Conservation (phyloP, 2,888 invertebrate genomes). For the Brachylomia viminalis region DNA sequence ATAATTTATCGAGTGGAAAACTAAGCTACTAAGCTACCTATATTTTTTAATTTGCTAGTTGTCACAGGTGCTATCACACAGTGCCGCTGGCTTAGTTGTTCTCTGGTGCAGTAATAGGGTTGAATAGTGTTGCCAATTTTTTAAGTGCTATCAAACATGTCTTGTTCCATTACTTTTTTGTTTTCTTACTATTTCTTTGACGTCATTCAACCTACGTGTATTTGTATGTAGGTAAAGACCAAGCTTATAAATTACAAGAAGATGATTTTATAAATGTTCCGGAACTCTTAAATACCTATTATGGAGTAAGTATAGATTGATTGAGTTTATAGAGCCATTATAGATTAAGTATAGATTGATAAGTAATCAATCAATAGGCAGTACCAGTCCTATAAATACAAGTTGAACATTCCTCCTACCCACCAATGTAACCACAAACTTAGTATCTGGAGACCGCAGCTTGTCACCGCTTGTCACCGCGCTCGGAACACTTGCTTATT, state of each 20-base stretch:
- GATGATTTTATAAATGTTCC: too few species aligned
- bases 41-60: too few species aligned
- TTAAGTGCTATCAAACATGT: background rate
- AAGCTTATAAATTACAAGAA: too few species aligned
- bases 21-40: too few species aligned
- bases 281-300: too few species aligned
- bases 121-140: background rate
- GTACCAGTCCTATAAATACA: background rate
- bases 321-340: background rate
- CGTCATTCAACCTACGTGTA: background rate
- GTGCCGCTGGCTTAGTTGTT: background rate
- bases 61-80: too few species aligned
- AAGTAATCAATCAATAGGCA: constrained; percentile 8
- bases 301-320: too few species aligned
- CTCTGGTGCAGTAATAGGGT: background rate
- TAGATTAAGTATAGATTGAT: background rate
- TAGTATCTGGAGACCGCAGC: constrained; percentile 42
- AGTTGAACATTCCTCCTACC: background rate
- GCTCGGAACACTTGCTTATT: constrained; percentile 24
- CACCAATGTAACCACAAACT: constrained; percentile 31
- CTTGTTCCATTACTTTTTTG: background rate
- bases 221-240: too few species aligned
- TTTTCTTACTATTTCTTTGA: too few species aligned
- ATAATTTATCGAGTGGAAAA: too few species aligned
- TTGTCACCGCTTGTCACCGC: constrained; percentile 36